Evolutionary conservation across 2,113 vertebrate species (phyloP).

Genomic region (Heterocephalus glaber): DNA sequence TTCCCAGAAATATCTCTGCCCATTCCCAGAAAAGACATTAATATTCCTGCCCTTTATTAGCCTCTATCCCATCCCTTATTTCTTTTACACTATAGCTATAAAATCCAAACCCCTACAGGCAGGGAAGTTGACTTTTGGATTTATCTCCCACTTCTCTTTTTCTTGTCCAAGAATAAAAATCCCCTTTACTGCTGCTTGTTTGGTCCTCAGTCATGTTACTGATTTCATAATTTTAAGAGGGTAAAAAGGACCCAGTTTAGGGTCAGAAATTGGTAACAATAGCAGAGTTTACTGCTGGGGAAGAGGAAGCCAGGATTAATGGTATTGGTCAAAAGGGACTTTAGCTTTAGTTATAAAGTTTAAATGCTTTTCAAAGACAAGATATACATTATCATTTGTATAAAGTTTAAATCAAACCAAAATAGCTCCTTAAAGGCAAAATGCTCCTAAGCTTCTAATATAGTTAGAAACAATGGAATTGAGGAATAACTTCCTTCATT

Average conservation of each 20-base stretch:
- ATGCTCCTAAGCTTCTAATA: neutral
- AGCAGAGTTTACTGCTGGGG: neutral
- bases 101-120: neutral
- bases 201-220: neutral
- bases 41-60: neutral
- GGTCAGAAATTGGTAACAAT: neutral
- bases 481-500: neutral
- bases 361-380: constrained; percentile 26
- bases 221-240: neutral
- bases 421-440: constrained; percentile 19
- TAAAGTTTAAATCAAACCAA: constrained; percentile 34
- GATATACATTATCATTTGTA: neutral
- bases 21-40: neutral
- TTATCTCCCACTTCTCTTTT: neutral
- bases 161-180: neutral
- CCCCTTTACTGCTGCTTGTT: neutral
- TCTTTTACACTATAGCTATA: neutral
- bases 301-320: neutral
- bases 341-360: constrained; percentile 4
- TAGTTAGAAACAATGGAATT: neutral
- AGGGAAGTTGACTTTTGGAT: neutral
- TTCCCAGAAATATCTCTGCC: neutral
- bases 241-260: neutral
- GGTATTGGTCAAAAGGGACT: neutral
- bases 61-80: neutral